Evolutionary conservation across 2,888 invertebrate species (phyloP).

Genomic region (Leptinotarsa tumamoca): DNA sequence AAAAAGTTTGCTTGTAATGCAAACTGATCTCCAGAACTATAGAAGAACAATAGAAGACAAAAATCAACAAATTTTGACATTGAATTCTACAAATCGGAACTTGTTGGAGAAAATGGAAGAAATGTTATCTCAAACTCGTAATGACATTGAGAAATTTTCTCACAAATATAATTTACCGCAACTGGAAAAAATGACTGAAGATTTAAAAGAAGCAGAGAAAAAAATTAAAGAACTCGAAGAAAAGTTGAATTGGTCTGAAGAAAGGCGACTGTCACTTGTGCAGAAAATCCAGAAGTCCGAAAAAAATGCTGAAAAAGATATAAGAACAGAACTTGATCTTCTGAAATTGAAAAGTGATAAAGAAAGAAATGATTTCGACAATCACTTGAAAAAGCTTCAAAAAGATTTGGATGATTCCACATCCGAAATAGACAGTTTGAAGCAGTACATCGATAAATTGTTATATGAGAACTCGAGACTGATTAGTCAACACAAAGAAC

Average conservation of each 20-base stretch:
- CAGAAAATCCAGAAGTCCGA: conserved; percentile 40
- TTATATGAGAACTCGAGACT: conserved; percentile 35
- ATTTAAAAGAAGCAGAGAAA: conserved; percentile 53
- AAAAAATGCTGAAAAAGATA: conserved; percentile 42
- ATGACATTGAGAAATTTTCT: conserved; percentile 57
- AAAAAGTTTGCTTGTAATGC: conserved; percentile 52
- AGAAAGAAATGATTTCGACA: conserved; percentile 48
- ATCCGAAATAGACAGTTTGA: conserved; percentile 44
- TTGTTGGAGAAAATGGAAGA: conserved; percentile 58
- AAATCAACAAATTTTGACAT: conserved; percentile 53
- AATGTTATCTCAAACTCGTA: conserved; percentile 57
- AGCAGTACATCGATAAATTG: conserved; percentile 43
- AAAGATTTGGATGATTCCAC: conserved; percentile 43
- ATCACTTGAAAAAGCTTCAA: conserved; percentile 44
- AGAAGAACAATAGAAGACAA: conserved; percentile 54
- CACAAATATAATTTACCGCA: conserved; percentile 58
- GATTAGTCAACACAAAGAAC: conserved; percentile 30
- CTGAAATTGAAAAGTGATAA: conserved; percentile 40
- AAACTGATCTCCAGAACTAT: conserved; percentile 56
- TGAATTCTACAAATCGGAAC: conserved; percentile 56
- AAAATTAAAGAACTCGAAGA: conserved; percentile 51
- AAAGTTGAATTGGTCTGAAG: conserved; percentile 46
- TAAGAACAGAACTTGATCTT: conserved; percentile 43
- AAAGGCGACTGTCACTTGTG: conserved; percentile 43
- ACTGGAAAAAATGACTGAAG: conserved; percentile 57